phyloP scores from a whole-genome alignment of 2,888 invertebrate genomes.

The Malthinus seriepunctatus region DNA sequence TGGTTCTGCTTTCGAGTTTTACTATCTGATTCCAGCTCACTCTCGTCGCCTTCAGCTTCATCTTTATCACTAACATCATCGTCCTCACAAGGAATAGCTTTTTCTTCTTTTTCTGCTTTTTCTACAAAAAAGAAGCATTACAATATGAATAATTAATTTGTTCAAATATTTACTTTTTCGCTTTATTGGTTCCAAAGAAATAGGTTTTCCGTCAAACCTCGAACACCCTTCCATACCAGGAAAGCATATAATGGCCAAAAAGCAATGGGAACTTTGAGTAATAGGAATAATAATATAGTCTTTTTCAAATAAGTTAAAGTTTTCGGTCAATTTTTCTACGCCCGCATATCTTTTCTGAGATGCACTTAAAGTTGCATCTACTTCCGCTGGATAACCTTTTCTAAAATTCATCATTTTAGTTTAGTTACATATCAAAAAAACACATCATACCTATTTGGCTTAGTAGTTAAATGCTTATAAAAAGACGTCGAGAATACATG shows the following conservation, averaged over 20 bases:
- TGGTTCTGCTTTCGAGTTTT: too few species aligned
- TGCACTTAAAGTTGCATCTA: constrained; percentile 68
- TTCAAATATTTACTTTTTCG: constrained; percentile 41
- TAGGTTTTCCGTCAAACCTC: constrained; percentile 67
- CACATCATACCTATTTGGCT: constrained; percentile 55
- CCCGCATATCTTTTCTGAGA: constrained; percentile 86
- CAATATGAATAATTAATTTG: not conserved
- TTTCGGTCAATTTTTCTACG: constrained; percentile 96
- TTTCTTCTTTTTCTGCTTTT: constrained; percentile 55
- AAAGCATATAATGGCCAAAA: constrained; percentile 94
- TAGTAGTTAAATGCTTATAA: constrained; percentile 89
- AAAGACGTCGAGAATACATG: constrained; percentile 97
- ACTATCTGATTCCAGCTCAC: constrained; percentile 62
- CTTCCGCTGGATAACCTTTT: constrained; percentile 65
- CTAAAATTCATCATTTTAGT: constrained; percentile 37
- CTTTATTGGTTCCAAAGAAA: constrained; percentile 54
- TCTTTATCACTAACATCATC: constrained; percentile 73
- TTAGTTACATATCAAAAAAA: not conserved
- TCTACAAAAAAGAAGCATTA: constrained; percentile 45
- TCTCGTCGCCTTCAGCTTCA: constrained; percentile 74
- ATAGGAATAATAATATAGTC: constrained; percentile 97
- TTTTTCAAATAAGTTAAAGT: constrained; percentile 94
- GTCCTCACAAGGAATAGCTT: constrained; percentile 67
- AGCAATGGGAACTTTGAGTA: constrained; percentile 98
- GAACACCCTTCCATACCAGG: constrained; percentile 78